Evolutionary conservation across 2,797 vertebrate genomes (phyloP).

Genomic region (Rachycentron canadum): DNA sequence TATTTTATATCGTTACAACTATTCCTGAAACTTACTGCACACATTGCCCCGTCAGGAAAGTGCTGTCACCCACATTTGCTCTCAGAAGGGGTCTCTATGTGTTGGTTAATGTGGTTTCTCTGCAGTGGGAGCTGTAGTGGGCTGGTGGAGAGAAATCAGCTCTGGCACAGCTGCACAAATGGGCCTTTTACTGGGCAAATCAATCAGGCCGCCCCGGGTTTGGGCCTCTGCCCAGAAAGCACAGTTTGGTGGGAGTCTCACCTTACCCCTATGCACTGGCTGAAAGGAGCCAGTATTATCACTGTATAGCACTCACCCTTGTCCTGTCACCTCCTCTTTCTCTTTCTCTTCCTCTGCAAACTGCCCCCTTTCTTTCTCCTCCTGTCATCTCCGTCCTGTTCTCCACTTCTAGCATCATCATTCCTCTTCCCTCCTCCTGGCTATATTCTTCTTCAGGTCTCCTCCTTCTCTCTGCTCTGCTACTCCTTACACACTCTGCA

Average conservation of each 20-base stretch:
- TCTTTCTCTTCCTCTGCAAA: slow-evolving; percentile 52
- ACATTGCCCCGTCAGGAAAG: slow-evolving; percentile 19
- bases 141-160: slow-evolving; percentile 68
- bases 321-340: slow-evolving; percentile 66
- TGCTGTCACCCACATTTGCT: slow-evolving; percentile 63
- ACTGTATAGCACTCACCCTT: slow-evolving; percentile 66
- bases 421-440: slow-evolving; percentile 29
- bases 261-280: slow-evolving; percentile 75
- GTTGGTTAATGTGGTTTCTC: slow-evolving; percentile 70
- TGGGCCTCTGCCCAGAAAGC: slow-evolving; percentile 86
- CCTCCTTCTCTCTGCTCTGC: slow-evolving; percentile 49
- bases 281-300: slow-evolving; percentile 84
- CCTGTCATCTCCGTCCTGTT: slow-evolving; percentile 46
- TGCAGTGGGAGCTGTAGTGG: slow-evolving; percentile 54
- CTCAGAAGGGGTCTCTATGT: slow-evolving; percentile 59
- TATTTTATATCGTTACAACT: slow-evolving; percentile 21
- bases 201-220: slow-evolving; percentile 74
- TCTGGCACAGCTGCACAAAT: slow-evolving; percentile 81
- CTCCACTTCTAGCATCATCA: slow-evolving; percentile 32
- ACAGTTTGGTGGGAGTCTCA: slow-evolving; percentile 83
- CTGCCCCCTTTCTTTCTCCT: slow-evolving; percentile 54
- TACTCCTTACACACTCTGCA: slow-evolving; percentile 61
- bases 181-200: slow-evolving; percentile 81
- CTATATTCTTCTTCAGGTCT: slow-evolving; percentile 26
- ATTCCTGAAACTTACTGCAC: slow-evolving; percentile 19